Conservation (phyloP, 1,140 invertebrate genomes). For the Hyles euphorbiae region DNA sequence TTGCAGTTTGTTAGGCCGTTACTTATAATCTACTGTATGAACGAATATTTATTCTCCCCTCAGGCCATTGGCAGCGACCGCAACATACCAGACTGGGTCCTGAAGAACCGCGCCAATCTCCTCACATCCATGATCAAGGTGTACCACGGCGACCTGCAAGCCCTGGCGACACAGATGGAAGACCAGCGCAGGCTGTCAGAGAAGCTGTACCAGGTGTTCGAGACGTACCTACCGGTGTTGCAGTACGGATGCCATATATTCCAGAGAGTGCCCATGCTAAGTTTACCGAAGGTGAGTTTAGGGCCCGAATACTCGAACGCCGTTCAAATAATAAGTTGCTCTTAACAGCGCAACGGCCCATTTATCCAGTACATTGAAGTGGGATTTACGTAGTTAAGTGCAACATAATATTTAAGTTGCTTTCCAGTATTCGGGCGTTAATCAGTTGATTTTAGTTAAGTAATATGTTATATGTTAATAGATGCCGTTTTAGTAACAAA, state of each 20-base stretch:
- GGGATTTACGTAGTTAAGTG: too few relatives aligned
- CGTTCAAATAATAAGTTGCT: too few relatives aligned
- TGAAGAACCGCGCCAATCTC: conserved; percentile 83
- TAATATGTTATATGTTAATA: too few relatives aligned
- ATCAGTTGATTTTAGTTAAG: too few relatives aligned
- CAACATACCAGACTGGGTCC: conserved; percentile 86
- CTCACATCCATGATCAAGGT: conserved; percentile 84
- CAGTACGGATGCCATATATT: conserved; percentile 87
- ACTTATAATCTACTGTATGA: background rate
- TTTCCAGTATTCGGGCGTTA: too few relatives aligned
- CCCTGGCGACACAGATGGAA: conserved; percentile 78
- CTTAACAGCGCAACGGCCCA: too few relatives aligned
- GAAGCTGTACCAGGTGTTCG: conserved; percentile 88
- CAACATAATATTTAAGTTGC: too few relatives aligned
- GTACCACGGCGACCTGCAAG: conserved; percentile 86
- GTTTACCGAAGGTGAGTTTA: conserved; percentile 83
- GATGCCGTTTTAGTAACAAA: too few relatives aligned
- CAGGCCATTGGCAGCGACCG: conserved; percentile 90
- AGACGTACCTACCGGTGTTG: conserved; percentile 88
- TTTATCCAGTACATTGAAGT: too few relatives aligned
- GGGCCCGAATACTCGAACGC: background rate
- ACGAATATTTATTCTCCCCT: background rate
- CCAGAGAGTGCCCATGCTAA: conserved; percentile 84
- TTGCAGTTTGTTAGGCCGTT: too few relatives aligned
- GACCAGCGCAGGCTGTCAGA: conserved; percentile 81